Evolutionary conservation across 1,140 invertebrate species (phyloP), one percentile per base, ranked within the genome.

Genomic region (Drusus annulatus): DNA sequence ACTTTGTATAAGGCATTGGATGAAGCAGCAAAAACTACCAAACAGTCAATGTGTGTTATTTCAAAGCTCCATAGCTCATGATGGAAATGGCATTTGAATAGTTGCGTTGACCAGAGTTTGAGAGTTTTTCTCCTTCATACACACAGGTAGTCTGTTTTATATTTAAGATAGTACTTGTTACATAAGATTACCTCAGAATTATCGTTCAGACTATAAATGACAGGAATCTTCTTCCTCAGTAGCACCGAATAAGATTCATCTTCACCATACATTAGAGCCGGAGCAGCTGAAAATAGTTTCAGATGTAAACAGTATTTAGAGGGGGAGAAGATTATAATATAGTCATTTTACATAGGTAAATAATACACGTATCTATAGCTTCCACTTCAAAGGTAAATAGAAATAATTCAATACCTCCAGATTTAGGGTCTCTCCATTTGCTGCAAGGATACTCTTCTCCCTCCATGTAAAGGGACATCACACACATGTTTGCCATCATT

Each of bases 401-500:
- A 31, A 1, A 8, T 36, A 7, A 36, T 45, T 8, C 21, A 19
- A 25, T 71, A 83, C 81, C 79, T 75, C 45, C 25, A 28, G 17
- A 28, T 81, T 62, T 87, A 83, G 83, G 78, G 76, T 88, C 86
- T 75, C 85, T 84, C 82, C 91, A 90, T 56, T 89, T 74, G 78
- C 86, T 85, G 77, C 90, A 91, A 15, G 89, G 88, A 3, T 86
- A 85, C 63, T 84, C 86, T 15, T 86, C 84, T 60, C 87, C 86
- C 69, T 88, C 87, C 17, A 84, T 84, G 76, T 87, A 91, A 45
- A 93, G 84, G 6, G 91, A 90, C 52, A 94, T 81, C 0, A 90
- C 87, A 85, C 94, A 95, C 86, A 94, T 88, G 86, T 95, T 94
- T 3, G 91, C 91, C 17, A 94, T 84, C 56, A 91, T 85, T 86